phyloP scores from a whole-genome alignment of 2,888 invertebrate species.

The Clanis bilineata region DNA sequence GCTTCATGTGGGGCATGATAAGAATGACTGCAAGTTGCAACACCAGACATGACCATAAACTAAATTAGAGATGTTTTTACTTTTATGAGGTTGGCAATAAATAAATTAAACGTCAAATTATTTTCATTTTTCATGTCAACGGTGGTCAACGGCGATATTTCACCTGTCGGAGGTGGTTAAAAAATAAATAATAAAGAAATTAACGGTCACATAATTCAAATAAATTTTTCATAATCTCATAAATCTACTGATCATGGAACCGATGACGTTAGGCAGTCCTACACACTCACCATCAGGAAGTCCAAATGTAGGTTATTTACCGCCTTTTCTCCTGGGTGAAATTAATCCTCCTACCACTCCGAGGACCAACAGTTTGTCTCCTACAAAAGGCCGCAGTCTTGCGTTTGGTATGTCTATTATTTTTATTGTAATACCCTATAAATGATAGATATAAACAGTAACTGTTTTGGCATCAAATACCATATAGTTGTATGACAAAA shows the following conservation, averaged over 20 bases:
- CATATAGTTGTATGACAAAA: neutral
- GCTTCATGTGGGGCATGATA: no score
- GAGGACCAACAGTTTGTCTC: slow-evolving; percentile 82
- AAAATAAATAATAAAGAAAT: neutral
- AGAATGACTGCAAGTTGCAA: no score
- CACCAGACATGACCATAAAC: no score
- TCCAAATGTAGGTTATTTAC: slow-evolving; percentile 86
- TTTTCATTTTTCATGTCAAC: neutral
- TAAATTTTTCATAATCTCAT: neutral
- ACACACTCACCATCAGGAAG: slow-evolving; percentile 87
- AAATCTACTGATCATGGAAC: slow-evolving; percentile 85
- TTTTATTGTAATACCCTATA: neutral
- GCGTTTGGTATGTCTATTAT: slow-evolving; percentile 80
- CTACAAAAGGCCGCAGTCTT: slow-evolving; percentile 79
- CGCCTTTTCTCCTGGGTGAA: slow-evolving; percentile 90
- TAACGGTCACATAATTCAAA: neutral
- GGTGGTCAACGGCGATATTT: neutral
- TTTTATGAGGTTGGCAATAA: no score
- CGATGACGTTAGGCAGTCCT: slow-evolving; percentile 92
- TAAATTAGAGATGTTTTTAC: no score
- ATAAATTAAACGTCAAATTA: neutral
- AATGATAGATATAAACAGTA: neutral
- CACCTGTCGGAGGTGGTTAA: neutral
- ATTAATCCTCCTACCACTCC: slow-evolving; percentile 81
- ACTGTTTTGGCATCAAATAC: neutral